phyloP scores from a whole-genome alignment of 2,888 invertebrate species.

The Nymphalis urticae region DNA sequence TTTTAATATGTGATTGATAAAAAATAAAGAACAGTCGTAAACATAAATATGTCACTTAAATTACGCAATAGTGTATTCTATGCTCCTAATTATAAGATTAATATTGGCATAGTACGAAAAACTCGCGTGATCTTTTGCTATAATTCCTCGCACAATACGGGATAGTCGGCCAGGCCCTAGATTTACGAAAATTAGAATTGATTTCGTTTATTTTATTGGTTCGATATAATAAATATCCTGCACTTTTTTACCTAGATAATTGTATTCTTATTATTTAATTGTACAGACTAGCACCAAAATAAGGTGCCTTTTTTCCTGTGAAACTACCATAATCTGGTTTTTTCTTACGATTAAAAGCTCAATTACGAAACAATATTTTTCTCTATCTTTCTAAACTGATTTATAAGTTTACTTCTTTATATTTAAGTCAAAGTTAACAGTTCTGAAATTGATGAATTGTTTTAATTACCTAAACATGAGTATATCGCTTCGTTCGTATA shows the following conservation, averaged over 20 bases:
- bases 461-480: no score
- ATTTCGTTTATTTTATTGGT: background rate
- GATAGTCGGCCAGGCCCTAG: background rate
- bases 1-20: background rate
- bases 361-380: no score
- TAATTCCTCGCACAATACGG: constrained; percentile 16
- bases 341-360: no score
- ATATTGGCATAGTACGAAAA: background rate
- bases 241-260: no score
- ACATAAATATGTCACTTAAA: background rate
- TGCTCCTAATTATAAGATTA: background rate
- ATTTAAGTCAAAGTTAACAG: no score
- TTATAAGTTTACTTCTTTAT: no score
- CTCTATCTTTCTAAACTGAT: no score
- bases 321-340: no score
- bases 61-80: background rate
- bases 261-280: background rate
- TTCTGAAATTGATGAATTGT: no score
- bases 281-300: no score
- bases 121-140: constrained; percentile 15
- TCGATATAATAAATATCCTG: background rate
- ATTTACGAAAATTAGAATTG: background rate
- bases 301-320: no score
- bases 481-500: no score
- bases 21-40: background rate